These are phyloP conservation scores for Rhinolophus sinicus DNA, from an alignment of 2,113 vertebrate species.

Conservation along the genomic window DNA sequence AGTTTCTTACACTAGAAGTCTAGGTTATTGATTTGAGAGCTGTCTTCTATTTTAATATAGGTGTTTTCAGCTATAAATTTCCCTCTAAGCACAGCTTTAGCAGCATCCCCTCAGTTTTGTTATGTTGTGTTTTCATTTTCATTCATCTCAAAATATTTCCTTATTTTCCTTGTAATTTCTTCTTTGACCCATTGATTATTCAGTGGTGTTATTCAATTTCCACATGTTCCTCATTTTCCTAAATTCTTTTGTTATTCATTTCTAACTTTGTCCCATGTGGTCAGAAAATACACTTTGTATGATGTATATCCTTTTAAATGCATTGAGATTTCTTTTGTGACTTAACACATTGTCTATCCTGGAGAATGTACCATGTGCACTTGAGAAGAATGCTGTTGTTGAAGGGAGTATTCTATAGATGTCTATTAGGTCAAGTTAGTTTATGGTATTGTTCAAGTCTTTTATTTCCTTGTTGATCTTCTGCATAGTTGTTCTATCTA, in stretches of 20 bases:
- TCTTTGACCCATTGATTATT: neutral
- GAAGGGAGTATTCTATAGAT: neutral
- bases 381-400: neutral
- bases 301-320: neutral
- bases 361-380: neutral
- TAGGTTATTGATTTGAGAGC: neutral
- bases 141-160: neutral
- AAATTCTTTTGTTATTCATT: neutral
- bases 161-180: constrained; percentile 7
- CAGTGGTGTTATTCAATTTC: neutral
- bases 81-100: neutral
- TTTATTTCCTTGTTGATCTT: neutral
- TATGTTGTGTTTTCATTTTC: neutral
- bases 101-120: neutral
- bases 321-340: neutral
- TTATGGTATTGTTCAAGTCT: neutral
- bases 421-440: neutral
- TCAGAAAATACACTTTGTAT: neutral
- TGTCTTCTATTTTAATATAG: neutral
- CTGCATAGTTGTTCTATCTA: neutral
- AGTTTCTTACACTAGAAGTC: neutral
- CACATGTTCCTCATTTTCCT: neutral
- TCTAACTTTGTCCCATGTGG: neutral
- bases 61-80: neutral
- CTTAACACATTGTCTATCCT: neutral